Conservation (phyloP, 2,888 invertebrate species). For the Cyrtodaria siliqua region DNA sequence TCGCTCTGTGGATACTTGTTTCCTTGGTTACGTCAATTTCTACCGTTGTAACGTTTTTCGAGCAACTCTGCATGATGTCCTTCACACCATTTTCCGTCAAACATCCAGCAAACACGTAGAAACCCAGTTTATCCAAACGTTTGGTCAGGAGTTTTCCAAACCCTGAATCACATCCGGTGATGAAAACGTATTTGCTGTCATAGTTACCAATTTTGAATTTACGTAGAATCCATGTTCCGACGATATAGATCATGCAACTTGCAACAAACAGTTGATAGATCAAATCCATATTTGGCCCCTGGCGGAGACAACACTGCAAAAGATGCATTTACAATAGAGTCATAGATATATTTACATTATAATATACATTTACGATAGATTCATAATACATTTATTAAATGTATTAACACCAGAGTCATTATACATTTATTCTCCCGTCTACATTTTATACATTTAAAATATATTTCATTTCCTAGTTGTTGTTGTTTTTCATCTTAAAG, state of each 20-base stretch:
- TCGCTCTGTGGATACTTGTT: constrained; percentile 61
- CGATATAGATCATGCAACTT: not conserved
- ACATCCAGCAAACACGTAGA: constrained; percentile 71
- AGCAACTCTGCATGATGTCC: constrained; percentile 50
- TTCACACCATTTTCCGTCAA: constrained; percentile 61
- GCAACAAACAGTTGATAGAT: too few species aligned
- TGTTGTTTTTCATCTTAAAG: too few species aligned
- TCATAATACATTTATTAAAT: too few species aligned
- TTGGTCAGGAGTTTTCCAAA: constrained; percentile 73
- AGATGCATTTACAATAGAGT: too few species aligned
- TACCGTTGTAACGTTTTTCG: constrained; percentile 51
- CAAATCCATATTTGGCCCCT: too few species aligned
- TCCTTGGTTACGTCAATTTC: constrained; percentile 67
- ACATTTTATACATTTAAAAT: too few species aligned
- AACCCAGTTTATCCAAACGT: constrained; percentile 66
- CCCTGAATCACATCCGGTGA: constrained; percentile 78
- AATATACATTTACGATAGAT: too few species aligned
- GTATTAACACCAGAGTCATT: too few species aligned
- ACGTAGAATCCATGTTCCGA: constrained; percentile 35
- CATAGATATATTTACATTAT: too few species aligned
- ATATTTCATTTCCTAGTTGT: too few species aligned
- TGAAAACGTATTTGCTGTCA: constrained; percentile 66
- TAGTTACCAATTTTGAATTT: constrained; percentile 50
- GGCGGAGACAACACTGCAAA: too few species aligned
- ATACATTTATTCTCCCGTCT: too few species aligned